Evolutionary conservation across 2,113 vertebrate species (phyloP).

Genomic region (Megalops atlanticus): DNA sequence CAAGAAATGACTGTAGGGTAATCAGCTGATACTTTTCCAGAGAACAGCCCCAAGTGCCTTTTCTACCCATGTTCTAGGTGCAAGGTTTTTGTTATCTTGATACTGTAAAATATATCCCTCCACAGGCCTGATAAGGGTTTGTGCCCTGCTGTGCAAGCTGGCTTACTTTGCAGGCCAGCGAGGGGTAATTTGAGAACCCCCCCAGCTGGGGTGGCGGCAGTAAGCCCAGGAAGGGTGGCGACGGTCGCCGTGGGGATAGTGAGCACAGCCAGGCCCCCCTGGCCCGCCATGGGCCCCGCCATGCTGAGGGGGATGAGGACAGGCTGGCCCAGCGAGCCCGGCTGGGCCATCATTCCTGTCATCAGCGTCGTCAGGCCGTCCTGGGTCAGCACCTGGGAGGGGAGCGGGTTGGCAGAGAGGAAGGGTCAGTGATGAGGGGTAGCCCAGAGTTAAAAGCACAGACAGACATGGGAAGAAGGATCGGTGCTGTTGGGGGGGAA

Average conservation of each 20-base stretch:
- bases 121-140: not conserved
- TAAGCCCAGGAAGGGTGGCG: conserved; percentile 84
- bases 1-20: no score
- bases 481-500: not conserved
- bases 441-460: not conserved
- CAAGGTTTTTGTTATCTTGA: no score
- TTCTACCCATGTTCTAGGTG: no score
- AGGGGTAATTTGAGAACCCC: conserved; percentile 90
- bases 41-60: no score
- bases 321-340: conserved; percentile 90
- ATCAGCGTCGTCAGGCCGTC: conserved; percentile 93
- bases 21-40: no score
- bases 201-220: conserved; percentile 79
- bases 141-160: not conserved
- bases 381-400: conserved; percentile 92
- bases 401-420: no score
- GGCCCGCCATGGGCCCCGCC: conserved; percentile 88
- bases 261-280: conserved; percentile 90
- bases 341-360: conserved; percentile 95
- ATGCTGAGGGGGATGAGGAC: conserved; percentile 95
- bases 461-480: not conserved
- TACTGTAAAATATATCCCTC: no score
- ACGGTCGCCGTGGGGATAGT: conserved; percentile 90
- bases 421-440: no score
- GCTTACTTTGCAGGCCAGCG: conserved; percentile 86